Evolutionary conservation across 1,140 invertebrate species (phyloP).

Genomic region (Sarcophaga peregrina): DNA sequence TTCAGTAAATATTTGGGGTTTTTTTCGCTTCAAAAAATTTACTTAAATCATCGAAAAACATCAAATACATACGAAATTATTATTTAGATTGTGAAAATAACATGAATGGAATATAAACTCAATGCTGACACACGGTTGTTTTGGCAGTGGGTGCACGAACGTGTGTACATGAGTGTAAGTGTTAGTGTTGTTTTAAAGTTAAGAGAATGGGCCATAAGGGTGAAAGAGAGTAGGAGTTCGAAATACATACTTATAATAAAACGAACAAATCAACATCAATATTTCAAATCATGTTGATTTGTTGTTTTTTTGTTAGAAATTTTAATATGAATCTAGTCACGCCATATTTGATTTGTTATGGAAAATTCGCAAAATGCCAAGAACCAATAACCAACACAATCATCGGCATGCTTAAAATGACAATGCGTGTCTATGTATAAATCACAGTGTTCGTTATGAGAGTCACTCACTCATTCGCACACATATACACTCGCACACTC

Average conservation of each 20-base stretch:
- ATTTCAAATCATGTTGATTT: constrained; percentile 21
- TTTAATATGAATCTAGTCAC: constrained; percentile 35
- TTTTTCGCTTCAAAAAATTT: constrained; percentile 5
- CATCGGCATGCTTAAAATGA: constrained; percentile 27
- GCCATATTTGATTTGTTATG: constrained; percentile 38
- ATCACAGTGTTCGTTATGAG: constrained; percentile 18
- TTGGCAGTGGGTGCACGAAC: too few species aligned
- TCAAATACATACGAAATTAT: constrained; percentile 40
- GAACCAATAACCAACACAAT: constrained; percentile 13
- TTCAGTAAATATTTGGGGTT: constrained; percentile 26
- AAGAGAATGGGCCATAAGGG: too few species aligned
- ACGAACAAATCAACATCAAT: constrained; percentile 24
- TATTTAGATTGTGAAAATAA: constrained; percentile 36
- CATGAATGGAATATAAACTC: constrained; percentile 25
- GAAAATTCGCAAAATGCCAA: constrained; percentile 21
- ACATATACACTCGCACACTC: not conserved
- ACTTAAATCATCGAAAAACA: constrained; percentile 37
- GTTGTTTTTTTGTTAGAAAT: constrained; percentile 22
- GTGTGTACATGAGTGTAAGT: too few species aligned
- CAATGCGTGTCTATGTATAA: constrained; percentile 36
- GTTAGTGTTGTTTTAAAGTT: too few species aligned
- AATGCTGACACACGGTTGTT: not conserved
- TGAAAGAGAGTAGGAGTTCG: not conserved
- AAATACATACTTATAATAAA: not conserved
- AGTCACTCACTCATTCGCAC: not conserved